Conservation (phyloP, 1,140 invertebrate species). For the Campoletis sonorensis region DNA sequence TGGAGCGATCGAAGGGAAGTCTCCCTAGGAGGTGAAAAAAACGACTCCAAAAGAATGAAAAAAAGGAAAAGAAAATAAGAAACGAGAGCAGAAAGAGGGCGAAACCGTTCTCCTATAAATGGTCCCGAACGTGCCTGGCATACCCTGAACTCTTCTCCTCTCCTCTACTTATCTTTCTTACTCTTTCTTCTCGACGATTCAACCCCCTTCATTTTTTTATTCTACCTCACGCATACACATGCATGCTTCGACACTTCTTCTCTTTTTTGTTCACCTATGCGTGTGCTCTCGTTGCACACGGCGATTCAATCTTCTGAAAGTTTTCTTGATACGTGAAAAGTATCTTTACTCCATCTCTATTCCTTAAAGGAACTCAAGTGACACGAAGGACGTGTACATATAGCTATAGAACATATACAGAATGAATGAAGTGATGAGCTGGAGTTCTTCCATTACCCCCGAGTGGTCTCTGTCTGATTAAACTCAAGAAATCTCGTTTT, state of each 20-base stretch:
- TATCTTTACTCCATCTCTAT: conserved; percentile 12
- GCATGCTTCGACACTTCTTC: conserved; percentile 7
- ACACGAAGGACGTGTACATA: conserved; percentile 25
- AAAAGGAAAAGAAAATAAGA: conserved; percentile 28
- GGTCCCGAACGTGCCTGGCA: conserved; percentile 46
- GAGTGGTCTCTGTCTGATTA: conserved; percentile 39
- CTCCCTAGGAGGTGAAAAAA: conserved; percentile 8
- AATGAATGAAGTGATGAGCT: conserved; percentile 44
- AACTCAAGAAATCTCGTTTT: conserved; percentile 24
- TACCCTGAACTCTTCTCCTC: conserved; percentile 24
- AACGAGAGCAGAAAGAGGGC: conserved; percentile 43
- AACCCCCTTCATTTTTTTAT: conserved; percentile 36
- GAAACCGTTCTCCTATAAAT: conserved; percentile 44
- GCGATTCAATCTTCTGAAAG: conserved; percentile 53
- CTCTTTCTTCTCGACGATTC: not conserved
- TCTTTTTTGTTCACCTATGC: conserved; percentile 34
- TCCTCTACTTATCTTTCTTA: not conserved
- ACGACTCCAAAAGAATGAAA: not conserved
- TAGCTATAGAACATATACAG: conserved; percentile 15
- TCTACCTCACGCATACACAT: not conserved
- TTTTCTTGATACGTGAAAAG: conserved; percentile 50
- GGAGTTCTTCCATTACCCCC: conserved; percentile 28
- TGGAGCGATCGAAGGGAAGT: conserved; percentile 36
- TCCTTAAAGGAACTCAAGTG: conserved; percentile 31
- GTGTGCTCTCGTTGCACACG: conserved; percentile 7